Percentiles rank a stretch among this genome's conserved stretches.
Conservation (phyloP, 2,113 vertebrate species). For the Pelodiscus sinensis region DNA sequence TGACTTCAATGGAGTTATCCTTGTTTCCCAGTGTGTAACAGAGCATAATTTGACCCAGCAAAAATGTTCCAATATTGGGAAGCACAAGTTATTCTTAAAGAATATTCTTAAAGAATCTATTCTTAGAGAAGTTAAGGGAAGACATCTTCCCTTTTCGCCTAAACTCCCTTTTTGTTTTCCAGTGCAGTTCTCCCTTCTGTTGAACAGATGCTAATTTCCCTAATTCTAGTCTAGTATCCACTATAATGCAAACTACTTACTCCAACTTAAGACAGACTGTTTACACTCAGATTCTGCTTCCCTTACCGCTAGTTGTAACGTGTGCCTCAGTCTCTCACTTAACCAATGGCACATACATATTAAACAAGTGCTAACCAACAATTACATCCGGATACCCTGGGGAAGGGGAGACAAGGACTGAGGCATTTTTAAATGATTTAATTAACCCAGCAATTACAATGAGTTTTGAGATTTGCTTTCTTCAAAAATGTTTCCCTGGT, state of each 20-base stretch:
- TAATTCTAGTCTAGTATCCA: constrained; percentile 48
- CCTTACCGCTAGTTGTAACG: constrained; percentile 63
- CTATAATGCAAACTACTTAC: constrained; percentile 52
- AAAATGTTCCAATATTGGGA: constrained; percentile 1
- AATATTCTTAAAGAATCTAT: background rate
- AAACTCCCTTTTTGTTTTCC: background rate
- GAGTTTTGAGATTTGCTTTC: constrained; percentile 55
- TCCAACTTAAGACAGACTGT: constrained; percentile 55
- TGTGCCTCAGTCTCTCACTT: constrained; percentile 61
- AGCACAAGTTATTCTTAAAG: background rate
- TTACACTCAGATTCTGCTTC: constrained; percentile 59
- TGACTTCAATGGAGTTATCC: background rate
- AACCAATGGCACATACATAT: constrained; percentile 60
- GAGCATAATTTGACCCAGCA: background rate
- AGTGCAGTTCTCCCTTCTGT: constrained; percentile 21
- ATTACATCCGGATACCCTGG: constrained; percentile 56
- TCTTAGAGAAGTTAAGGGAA: background rate
- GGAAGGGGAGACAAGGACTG: constrained; percentile 35
- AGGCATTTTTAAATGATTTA: constrained; percentile 58
- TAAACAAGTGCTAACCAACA: constrained; percentile 64
- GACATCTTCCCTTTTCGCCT: background rate
- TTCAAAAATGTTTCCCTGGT: constrained; percentile 11
- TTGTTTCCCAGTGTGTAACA: background rate
- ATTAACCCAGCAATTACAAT: constrained; percentile 53
- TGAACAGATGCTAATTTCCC: constrained; percentile 61